Conservation (phyloP, 2,113 vertebrate species). For the Lonchura striata region DNA sequence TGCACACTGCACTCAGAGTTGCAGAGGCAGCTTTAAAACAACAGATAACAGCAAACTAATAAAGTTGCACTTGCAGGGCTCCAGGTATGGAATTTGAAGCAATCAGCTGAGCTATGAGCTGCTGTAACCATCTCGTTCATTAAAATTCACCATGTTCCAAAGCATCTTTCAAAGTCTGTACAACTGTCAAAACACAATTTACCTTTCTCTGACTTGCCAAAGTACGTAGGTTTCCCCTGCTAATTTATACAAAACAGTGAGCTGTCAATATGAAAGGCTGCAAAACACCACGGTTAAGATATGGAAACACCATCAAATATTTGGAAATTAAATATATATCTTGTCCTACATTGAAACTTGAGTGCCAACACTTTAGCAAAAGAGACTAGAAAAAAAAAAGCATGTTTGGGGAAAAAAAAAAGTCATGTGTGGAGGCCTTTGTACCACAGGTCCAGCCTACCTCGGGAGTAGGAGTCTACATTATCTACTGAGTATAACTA, state of each 20-base stretch:
- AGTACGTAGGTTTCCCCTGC: background rate
- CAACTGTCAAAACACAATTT: conserved; percentile 61
- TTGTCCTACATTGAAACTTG: background rate
- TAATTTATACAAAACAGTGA: conserved; percentile 22
- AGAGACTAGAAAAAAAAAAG: background rate
- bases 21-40: background rate
- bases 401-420: background rate
- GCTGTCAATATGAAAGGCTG: conserved; percentile 8
- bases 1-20: background rate
- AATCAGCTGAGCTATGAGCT: background rate
- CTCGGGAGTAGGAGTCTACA: background rate
- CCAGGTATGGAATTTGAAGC: background rate
- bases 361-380: background rate
- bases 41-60: background rate
- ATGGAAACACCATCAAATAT: background rate
- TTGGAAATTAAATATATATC: background rate
- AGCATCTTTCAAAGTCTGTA: conserved; percentile 17
- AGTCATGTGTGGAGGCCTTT: background rate
- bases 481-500: background rate
- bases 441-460: background rate
- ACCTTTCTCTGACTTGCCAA: background rate
- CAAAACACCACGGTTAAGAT: background rate
- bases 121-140: background rate
- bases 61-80: background rate
- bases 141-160: conserved; percentile 18